Conservation (phyloP, 2,888 invertebrate genomes). For the Dryadula phaetusa region DNA sequence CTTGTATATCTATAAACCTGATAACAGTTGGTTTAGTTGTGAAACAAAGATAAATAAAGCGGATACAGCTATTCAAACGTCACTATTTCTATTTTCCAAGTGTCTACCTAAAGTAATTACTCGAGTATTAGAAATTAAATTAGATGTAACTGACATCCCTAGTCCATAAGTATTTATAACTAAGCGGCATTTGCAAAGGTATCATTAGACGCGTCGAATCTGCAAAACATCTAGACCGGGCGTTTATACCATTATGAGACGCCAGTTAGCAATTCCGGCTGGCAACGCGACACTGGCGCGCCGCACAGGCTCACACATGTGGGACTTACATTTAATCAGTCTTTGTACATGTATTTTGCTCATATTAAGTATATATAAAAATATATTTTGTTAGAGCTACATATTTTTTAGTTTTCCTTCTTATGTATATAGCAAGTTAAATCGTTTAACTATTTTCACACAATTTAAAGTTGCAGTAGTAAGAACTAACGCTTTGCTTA, state of each 20-base stretch:
- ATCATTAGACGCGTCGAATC: slow-evolving; percentile 59
- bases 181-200: slow-evolving; percentile 59
- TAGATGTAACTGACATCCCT: slow-evolving; percentile 30
- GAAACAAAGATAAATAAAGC: too few relatives aligned
- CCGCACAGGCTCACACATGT: background rate
- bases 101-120: background rate
- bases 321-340: background rate
- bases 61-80: background rate
- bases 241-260: slow-evolving; percentile 29
- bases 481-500: too few relatives aligned
- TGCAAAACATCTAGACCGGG: slow-evolving; percentile 47
- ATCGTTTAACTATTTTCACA: too few relatives aligned
- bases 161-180: slow-evolving; percentile 39
- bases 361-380: background rate
- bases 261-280: slow-evolving; percentile 5
- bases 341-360: background rate
- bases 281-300: background rate
- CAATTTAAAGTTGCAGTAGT: too few relatives aligned
- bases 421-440: too few relatives aligned
- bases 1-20: too few relatives aligned
- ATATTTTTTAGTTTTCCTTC: too few relatives aligned
- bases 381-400: background rate
- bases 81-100: background rate
- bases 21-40: too few relatives aligned
- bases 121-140: too few relatives aligned